Base-by-base conservation (phyloP, 37 sponge, comb jelly and placozoan species). In the Diacarnus erythraeanus region DNA sequence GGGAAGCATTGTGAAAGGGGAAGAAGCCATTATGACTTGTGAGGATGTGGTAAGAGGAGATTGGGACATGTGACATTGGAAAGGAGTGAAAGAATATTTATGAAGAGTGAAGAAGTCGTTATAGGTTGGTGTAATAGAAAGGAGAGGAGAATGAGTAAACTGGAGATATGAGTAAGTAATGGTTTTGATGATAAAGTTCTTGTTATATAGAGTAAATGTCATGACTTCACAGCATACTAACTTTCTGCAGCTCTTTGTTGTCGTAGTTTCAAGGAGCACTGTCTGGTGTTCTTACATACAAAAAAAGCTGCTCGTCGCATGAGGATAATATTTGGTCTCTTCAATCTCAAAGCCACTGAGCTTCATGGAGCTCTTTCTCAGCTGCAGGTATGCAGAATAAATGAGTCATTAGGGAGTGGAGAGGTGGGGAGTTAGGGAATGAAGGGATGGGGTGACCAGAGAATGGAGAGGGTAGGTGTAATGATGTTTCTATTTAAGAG, bases 361-460 rank as follows among this genome's bases (percentile, higher is more conserved):
- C 84, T 98, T 21, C 99, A 98, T 78, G 99, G 99, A n/a, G 86
- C 81, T 41, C 93, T 96, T 40, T 84, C 94, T 10, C 92, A 92
- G 78, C 56, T 92, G 33, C 99, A 96, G 83, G 94, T 93, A 31
- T n/a, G n/a, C n/a, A n/a, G n/a, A 22, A 44, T 29, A 43, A 2
- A 59, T 4, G 60, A 10, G 17, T 10, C 56, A 54, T 54, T 54
- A 20, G 56, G 56, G 56, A 3, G 18, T 4, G 60, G 18, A 10
- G 60, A 3, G 18, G 60, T n/a, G 15, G 18, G n/a, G n/a, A n/a
- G n/a, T n/a, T n/a, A n/a, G n/a, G n/a, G n/a, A n/a, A n/a, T n/a
- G n/a, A n/a, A n/a, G 60, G 18, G 6, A 17, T 27, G 6, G 4
- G 6, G 4, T 10, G 18, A 10, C 3, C 27, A 3, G 18, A 3